Base-by-base conservation (phyloP, 2,113 vertebrate genomes). In the Osmerus mordax region DNA sequence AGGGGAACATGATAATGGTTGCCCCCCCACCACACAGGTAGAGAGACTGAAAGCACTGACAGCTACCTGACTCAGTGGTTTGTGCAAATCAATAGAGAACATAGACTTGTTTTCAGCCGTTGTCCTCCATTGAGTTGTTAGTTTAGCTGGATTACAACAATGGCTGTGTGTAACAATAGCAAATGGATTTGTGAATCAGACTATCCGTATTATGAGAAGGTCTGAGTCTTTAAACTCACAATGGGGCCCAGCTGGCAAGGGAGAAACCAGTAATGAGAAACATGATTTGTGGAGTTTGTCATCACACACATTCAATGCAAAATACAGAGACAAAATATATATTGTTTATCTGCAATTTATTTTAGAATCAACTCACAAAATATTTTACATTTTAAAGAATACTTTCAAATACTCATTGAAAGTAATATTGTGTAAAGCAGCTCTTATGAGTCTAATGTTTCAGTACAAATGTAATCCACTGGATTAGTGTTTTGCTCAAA, bases 21-120 rank as follows among this genome's bases (percentile, higher is more conserved):
- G 18, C 69, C 54, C 69, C 60, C 41, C 41, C 41, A 47, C 41
- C 41, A 47, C 41, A 47, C 41, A 47, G 41, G 41, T 47, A 47
- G 41, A 47, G 41, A 47, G 9, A 9, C 41, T 47, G 41, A 47
- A 47, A 56, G 73, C 65, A 51, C 59, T 25, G 59, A 60, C 68
- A 70, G 73, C 80, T 75, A 75, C 72, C 84, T 84, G 83, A 87
- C 76, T 88, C 83, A 80, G 72, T 81, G 66, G 56, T 86, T 82
- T 86, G 71, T 76, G 56, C 59, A 77, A 64, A 23, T 63, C 8
- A 56, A 58, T 25, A 61, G n/a, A 19, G 21, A 67, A 58, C 47
- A 1, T 21, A 67, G 72, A 8, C 61, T 53, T 29, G 19, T 71
- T 72, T 47, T 70, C 51, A 23, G 65, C 69, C 68, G 66, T 73